phyloP scores from a whole-genome alignment of 2,797 vertebrate species.

The Gambelia wislizenii region DNA sequence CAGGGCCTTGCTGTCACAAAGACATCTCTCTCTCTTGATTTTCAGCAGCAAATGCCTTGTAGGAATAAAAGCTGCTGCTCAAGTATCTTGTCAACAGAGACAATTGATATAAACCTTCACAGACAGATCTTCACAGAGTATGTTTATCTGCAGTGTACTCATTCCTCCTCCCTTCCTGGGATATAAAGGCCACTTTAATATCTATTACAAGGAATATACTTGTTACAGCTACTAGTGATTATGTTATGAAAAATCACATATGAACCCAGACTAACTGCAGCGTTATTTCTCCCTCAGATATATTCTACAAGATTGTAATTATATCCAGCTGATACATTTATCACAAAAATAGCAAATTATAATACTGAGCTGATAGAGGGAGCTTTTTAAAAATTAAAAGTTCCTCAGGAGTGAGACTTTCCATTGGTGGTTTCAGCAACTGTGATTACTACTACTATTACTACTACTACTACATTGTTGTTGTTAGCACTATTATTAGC shows the following conservation, averaged over 20 bases:
- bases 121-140: not conserved
- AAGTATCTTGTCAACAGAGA: not conserved
- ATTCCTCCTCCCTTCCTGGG: not conserved
- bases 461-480: not conserved
- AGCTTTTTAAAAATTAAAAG: not conserved
- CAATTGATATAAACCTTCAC: not conserved
- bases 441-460: too few relatives aligned
- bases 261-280: not conserved
- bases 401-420: not conserved
- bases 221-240: not conserved
- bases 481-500: too few relatives aligned
- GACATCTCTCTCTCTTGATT: not conserved
- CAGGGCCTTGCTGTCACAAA: not conserved
- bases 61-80: not conserved
- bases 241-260: not conserved
- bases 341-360: slow-evolving; percentile 37
- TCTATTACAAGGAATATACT: not conserved
- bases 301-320: not conserved
- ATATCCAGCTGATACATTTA: not conserved
- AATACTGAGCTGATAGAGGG: not conserved
- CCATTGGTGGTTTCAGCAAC: not conserved
- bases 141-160: not conserved
- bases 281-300: not conserved
- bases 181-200: not conserved
- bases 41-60: not conserved